Evolutionary conservation across 2,113 vertebrate species (phyloP), one percentile per base, ranked within the genome.

Genomic region (Cinclus cinclus): DNA sequence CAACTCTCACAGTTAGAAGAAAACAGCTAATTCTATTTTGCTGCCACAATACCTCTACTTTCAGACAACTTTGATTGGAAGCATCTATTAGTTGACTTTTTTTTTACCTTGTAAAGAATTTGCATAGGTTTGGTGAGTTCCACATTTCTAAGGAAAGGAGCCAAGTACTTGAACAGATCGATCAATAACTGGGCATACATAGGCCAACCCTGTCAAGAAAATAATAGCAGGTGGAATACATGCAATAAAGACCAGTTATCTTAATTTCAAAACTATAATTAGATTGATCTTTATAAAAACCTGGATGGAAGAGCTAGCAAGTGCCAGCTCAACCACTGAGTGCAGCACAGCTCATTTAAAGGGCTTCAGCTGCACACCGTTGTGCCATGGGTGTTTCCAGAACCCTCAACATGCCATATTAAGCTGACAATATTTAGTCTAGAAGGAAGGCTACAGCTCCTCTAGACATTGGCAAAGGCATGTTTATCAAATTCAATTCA

Each of bases 111-210:
- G 96, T 99, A 99, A 94, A 99, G 99, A 92, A 99, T 99, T 99
- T 99, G 99, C 99, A 99, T 99, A 99, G 99, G 99, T 99, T 99
- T 99, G 98, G 99, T 99, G 96, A 99, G 99, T 98, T 99, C 99
- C 96, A 99, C 99, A 86, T 99, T 99, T 98, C 99, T 98, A 97
- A 99, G 97, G 96, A 99, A 99, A 92, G 99, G 99, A 39, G 99
- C 99, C 96, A 99, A 97, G 97, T 99, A 99, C 97, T 99, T 99
- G 98, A 99, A 99, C 33, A 99, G 98, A 95, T 99, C 99, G 1
- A 99, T 99, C 96, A 99, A 85, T 93, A 99, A 98, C 97, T 99
- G 99, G 35, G 99, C 99, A 70, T 99, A 99, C 99, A 99, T 99
- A 83, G 99, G 99, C 99, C 99, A 99, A 93, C 99, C 99, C 99